A percentile compares a stretch with the other conserved stretches of the same genome.
phyloP scores from a whole-genome alignment of 1,140 invertebrate genomes.

The Ruditapes philippinarum region DNA sequence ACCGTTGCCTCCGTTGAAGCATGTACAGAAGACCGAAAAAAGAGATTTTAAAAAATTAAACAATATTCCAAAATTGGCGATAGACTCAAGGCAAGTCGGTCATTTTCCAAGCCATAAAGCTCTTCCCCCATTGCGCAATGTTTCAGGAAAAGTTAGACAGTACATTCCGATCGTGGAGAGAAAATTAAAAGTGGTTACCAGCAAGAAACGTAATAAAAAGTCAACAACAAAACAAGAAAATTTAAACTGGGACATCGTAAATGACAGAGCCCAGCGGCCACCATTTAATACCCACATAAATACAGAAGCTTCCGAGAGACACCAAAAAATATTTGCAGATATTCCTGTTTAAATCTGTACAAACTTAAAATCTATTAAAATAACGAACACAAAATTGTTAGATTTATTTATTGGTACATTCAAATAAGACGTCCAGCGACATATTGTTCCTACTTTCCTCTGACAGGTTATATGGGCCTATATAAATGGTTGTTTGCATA shows the following conservation, averaged over 20 bases:
- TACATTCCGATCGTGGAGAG: not conserved
- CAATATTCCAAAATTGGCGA: not conserved
- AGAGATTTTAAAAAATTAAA: not conserved
- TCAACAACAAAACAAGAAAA: no score
- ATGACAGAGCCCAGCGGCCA: conserved; percentile 5
- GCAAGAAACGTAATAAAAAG: not conserved
- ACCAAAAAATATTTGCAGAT: conserved; percentile 1
- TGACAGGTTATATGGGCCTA: no score
- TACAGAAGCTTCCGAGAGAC: conserved; percentile 10
- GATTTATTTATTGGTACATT: no score
- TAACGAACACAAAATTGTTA: no score
- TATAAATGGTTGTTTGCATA: no score
- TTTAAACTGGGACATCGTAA: conserved; percentile 1
- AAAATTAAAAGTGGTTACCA: not conserved
- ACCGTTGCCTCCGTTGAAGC: not conserved
- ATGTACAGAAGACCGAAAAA: not conserved
- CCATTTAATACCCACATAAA: conserved; percentile 25
- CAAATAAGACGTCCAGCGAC: no score
- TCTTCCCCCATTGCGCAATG: not conserved
- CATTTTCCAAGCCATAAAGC: not conserved
- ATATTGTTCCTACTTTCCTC: no score
- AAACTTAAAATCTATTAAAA: no score
- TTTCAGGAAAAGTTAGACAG: not conserved
- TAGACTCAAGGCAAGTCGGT: no score
- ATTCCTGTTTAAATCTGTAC: conserved; percentile 18